Conservation (phyloP, 2,113 vertebrate genomes). For the Chelonoidis abingdonii region DNA sequence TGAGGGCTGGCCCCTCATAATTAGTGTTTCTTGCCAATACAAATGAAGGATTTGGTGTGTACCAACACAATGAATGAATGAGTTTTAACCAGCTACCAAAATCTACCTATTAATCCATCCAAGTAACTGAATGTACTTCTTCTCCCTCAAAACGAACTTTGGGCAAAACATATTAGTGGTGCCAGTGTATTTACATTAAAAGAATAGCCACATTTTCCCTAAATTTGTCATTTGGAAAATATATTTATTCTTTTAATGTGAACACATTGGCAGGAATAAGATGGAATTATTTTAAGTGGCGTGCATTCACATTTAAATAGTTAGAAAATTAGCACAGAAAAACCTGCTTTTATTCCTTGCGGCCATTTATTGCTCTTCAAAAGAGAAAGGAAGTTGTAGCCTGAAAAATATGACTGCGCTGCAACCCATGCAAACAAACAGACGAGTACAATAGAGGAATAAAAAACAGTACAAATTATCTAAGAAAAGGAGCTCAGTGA, state of each 20-base stretch:
- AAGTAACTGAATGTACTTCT: background rate
- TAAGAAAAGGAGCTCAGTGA: background rate
- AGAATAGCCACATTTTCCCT: background rate
- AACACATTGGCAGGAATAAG: background rate
- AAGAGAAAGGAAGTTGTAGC: background rate
- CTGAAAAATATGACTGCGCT: background rate
- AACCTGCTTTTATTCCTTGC: background rate
- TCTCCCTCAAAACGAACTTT: background rate
- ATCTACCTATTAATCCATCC: background rate
- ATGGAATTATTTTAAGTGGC: background rate
- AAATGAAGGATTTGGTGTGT: slow-evolving; percentile 11
- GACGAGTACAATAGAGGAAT: background rate
- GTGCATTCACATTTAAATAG: background rate
- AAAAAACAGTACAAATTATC: background rate
- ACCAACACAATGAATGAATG: background rate
- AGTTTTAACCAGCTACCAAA: background rate
- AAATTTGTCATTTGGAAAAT: background rate
- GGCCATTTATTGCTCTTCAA: background rate
- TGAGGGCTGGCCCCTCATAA: background rate
- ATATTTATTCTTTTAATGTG: background rate
- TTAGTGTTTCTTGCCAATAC: background rate
- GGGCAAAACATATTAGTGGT: background rate
- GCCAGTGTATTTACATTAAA: background rate
- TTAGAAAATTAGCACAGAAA: background rate
- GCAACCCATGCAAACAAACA: background rate